Conservation (phyloP, 1,140 invertebrate genomes). For the Halictus rubicundus region DNA sequence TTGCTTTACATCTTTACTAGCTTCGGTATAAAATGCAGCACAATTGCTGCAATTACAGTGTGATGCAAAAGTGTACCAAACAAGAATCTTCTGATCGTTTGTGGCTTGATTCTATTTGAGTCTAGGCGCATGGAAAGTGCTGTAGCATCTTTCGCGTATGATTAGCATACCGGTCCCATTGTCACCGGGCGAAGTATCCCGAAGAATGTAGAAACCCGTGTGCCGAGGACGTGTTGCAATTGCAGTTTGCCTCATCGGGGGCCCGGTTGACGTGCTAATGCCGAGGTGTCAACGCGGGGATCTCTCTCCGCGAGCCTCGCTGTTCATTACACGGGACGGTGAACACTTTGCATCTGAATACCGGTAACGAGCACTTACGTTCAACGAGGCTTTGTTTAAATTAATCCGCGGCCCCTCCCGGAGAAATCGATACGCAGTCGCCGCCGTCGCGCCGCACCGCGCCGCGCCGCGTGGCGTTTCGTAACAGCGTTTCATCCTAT, state of each 20-base stretch:
- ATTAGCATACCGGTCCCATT: constrained; percentile 8
- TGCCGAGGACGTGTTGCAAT: constrained; percentile 20
- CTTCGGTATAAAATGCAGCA: too few relatives aligned
- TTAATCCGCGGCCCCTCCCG: neutral
- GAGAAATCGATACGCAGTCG: neutral
- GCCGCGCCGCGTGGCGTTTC: neutral
- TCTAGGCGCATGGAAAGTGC: too few relatives aligned
- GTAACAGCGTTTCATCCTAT: neutral
- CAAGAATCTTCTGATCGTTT: too few relatives aligned
- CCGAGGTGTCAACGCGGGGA: constrained; percentile 23
- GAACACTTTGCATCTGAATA: constrained; percentile 20
- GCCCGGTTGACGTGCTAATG: constrained; percentile 27
- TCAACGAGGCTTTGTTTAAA: constrained; percentile 4
- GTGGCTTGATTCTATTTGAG: too few relatives aligned
- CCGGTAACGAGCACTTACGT: constrained; percentile 10
- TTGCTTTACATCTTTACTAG: too few relatives aligned
- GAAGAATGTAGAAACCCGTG: constrained; percentile 35
- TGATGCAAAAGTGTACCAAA: too few relatives aligned
- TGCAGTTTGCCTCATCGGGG: constrained; percentile 32
- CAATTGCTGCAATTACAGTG: too few relatives aligned
- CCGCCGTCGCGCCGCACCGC: too few relatives aligned
- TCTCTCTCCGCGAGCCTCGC: neutral
- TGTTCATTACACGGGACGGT: constrained; percentile 7
- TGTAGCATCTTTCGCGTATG: too few relatives aligned
- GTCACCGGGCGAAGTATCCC: neutral